These are phyloP conservation scores for Idris sp. DNA, from an alignment of 1,140 invertebrate species.

Conservation along the genomic window DNA sequence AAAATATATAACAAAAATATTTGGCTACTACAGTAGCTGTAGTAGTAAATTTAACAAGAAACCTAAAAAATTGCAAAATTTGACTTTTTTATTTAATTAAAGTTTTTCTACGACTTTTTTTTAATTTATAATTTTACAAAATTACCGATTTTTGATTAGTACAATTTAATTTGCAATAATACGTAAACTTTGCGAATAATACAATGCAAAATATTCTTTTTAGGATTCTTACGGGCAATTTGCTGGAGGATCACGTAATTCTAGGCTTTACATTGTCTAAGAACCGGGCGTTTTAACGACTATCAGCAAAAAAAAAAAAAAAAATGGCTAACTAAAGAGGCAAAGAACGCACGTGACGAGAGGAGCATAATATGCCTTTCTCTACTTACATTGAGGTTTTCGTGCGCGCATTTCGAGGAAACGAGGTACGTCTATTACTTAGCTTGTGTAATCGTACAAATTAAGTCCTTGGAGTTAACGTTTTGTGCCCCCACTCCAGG, in stretches of 20 bases:
- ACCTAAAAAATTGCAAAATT: too few species aligned
- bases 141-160: too few species aligned
- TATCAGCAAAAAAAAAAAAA: conserved; percentile 14
- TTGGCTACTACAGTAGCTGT: too few species aligned
- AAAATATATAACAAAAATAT: too few species aligned
- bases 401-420: conserved; percentile 51
- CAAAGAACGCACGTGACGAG: conserved; percentile 53
- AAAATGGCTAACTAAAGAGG: conserved; percentile 44
- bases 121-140: too few species aligned
- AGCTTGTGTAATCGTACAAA: conserved; percentile 59
- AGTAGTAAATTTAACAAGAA: too few species aligned
- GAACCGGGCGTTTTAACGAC: conserved; percentile 34
- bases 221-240: not conserved
- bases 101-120: too few species aligned
- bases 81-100: too few species aligned
- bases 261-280: conserved; percentile 28
- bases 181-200: too few species aligned
- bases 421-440: conserved; percentile 55
- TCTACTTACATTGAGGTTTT: conserved; percentile 47
- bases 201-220: too few species aligned
- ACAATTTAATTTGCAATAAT: too few species aligned
- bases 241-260: conserved; percentile 17
- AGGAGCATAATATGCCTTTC: conserved; percentile 46
- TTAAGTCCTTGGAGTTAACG: conserved; percentile 55
- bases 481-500: conserved; percentile 37